A percentile compares a stretch with the other conserved stretches of the same genome.
These are phyloP conservation scores for Paramacrobiotus metropolitanus DNA, from an alignment of 1,140 invertebrate species.

Conservation along the genomic window DNA sequence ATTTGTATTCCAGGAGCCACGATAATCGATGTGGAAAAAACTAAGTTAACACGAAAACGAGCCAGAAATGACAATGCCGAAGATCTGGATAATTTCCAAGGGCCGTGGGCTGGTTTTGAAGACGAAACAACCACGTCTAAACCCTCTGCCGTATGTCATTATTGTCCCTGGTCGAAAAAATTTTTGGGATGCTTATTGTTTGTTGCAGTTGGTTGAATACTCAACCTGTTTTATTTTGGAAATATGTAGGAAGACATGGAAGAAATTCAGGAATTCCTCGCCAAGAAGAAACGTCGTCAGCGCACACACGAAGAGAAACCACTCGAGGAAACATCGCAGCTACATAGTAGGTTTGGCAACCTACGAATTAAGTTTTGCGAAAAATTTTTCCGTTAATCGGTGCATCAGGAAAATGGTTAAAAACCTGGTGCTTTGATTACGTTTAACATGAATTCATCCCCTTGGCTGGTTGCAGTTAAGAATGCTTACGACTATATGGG, in stretches of 20 bases:
- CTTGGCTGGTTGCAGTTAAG: slow-evolving; percentile 43
- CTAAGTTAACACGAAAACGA: slow-evolving; percentile 50
- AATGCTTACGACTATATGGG: slow-evolving; percentile 88
- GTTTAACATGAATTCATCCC: not conserved
- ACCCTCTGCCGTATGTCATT: slow-evolving; percentile 39
- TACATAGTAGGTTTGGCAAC: slow-evolving; percentile 54
- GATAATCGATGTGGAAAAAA: slow-evolving; percentile 4
- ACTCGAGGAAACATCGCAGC: slow-evolving; percentile 72
- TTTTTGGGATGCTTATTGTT: slow-evolving; percentile 7
- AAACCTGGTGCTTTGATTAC: not conserved
- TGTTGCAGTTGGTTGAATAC: not conserved
- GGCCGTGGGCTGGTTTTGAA: slow-evolving; percentile 83
- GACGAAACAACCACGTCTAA: slow-evolving; percentile 68
- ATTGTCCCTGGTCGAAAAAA: not conserved
- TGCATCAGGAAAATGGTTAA: no score
- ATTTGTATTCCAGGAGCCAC: slow-evolving; percentile 9
- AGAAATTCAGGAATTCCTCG: slow-evolving; percentile 74
- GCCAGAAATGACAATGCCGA: slow-evolving; percentile 64
- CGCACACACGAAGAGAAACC: slow-evolving; percentile 66
- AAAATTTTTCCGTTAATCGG: not conserved
- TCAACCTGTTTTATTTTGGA: slow-evolving; percentile 4
- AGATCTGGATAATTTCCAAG: slow-evolving; percentile 81
- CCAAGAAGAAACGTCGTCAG: slow-evolving; percentile 52
- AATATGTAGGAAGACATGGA: slow-evolving; percentile 51
- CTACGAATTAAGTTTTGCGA: not conserved